These are phyloP conservation scores for Lasioglossum oenotherae DNA, from an alignment of 2,888 invertebrate genomes.

Conservation along the genomic window DNA sequence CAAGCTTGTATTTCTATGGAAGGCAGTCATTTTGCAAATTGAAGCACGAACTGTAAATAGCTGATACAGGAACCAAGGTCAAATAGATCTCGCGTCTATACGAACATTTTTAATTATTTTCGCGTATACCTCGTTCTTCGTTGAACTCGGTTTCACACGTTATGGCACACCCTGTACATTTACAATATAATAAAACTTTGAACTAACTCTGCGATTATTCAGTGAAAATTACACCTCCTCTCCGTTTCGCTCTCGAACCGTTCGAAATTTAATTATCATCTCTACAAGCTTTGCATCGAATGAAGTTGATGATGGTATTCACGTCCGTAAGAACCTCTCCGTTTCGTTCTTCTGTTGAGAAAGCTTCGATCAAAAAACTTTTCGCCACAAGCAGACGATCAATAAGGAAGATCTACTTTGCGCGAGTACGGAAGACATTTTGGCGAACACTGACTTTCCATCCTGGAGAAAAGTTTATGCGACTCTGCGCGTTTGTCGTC, in stretches of 20 bases:
- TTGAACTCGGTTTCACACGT: slow-evolving; percentile 18
- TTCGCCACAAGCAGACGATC: neutral
- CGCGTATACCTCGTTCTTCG: neutral
- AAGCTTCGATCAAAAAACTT: slow-evolving; percentile 2
- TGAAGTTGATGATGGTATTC: neutral
- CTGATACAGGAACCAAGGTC: neutral
- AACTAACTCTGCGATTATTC: slow-evolving; percentile 20
- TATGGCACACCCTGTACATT: slow-evolving; percentile 11
- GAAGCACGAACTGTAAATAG: neutral
- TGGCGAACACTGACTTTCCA: neutral
- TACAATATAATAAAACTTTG: neutral
- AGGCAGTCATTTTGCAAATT: neutral
- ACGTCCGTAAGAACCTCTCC: neutral
- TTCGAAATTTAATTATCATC: neutral
- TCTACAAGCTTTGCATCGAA: slow-evolving; percentile 1
- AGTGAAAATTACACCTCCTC: slow-evolving; percentile 6
- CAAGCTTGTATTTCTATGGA: neutral
- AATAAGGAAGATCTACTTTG: neutral
- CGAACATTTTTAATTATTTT: neutral
- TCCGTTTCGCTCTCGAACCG: slow-evolving; percentile 1
- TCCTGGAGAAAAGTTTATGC: neutral
- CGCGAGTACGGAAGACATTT: slow-evolving; percentile 13
- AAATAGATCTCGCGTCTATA: neutral
- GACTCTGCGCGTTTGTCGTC: slow-evolving; percentile 9
- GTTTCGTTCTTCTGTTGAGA: neutral